Base-by-base conservation (phyloP, 2,888 invertebrate species). In the Oscheius sp. region DNA sequence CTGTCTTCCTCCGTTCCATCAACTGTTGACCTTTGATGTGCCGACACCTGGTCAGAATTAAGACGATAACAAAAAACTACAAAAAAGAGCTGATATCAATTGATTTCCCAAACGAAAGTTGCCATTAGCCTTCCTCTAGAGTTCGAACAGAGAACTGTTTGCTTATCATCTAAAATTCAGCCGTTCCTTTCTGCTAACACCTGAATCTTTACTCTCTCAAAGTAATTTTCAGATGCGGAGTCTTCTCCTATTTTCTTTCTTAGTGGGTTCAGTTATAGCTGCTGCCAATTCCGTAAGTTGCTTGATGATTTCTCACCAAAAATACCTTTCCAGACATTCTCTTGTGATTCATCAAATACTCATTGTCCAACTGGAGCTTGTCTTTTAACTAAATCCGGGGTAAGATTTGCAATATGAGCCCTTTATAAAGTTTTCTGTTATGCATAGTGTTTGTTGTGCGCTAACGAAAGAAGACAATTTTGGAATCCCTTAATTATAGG, bases 321-420 rank as follows among this genome's bases (percentile, higher is more conserved):
- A 23, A 17, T 29, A 20, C 20, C 12, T 20, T 63, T 65, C 52
- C 23, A 65, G 65, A 29, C 39, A n/a, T 53, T 65, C 42, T 39
- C 42, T 25, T 65, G 65, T 65, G 65, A 65, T 48, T 64, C 64
- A 31, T 46, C 64, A 27, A 45, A 61, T 10, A 45, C 45, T 15
- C 64, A 46, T 39, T 42, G 46, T 46, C 31, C 61, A 12, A 37
- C 23, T 3, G 48, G 31, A 64, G n/a, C 46, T 1, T 65, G 65
- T 52, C 6, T 52, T 20, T 53, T 52, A 23, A 39, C 17, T 4
- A 27, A 45, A 42, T 65, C 52, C 29, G 33, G 34, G 25, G 31
- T 45, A 8, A 53, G 55, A n/a, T 52, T 52, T 17, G 12, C 15
- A 17, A 6, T 42, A n/a, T 3, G n/a, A 42, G 42, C 17, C 17